phyloP scores from a whole-genome alignment of 1,140 invertebrate species.

The Micrasema longulum region DNA sequence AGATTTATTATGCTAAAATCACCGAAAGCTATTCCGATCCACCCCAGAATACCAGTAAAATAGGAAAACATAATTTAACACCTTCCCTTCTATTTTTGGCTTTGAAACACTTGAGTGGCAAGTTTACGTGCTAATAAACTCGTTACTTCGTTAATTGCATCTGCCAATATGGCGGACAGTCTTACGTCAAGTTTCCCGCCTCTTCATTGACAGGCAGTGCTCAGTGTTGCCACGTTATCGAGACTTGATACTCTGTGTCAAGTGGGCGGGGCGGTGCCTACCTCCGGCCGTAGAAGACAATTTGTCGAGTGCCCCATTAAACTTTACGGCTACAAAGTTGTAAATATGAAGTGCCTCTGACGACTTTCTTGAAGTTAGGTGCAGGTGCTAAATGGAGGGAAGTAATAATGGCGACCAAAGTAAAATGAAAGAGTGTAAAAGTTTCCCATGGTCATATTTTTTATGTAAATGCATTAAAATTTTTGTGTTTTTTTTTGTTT shows the following conservation, averaged over 20 bases:
- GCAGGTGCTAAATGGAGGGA: constrained; percentile 11
- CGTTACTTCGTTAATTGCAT: constrained; percentile 9
- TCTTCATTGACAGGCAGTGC: constrained; percentile 3
- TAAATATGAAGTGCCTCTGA: constrained; percentile 44
- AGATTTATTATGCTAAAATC: no score
- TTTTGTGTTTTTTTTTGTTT: no score
- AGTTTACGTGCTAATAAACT: no score
- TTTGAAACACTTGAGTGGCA: no score
- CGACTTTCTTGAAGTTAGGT: constrained; percentile 7
- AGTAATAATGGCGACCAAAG: neutral
- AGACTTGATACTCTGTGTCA: constrained; percentile 18
- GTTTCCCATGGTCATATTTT: no score
- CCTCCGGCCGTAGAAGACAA: constrained; percentile 38
- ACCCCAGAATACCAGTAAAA: no score
- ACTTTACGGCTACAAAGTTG: constrained; percentile 48
- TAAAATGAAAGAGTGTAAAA: constrained; percentile 4
- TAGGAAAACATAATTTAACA: no score
- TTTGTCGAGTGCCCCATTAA: constrained; percentile 52
- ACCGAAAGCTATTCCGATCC: no score
- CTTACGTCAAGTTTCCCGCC: neutral
- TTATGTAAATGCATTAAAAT: no score
- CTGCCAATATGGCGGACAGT: constrained; percentile 10
- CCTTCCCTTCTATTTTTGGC: no score
- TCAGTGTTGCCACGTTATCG: constrained; percentile 19
- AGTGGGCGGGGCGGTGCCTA: constrained; percentile 15